phyloP scores from a whole-genome alignment of 2,888 invertebrate species.

The Drosophila setosimentum region DNA sequence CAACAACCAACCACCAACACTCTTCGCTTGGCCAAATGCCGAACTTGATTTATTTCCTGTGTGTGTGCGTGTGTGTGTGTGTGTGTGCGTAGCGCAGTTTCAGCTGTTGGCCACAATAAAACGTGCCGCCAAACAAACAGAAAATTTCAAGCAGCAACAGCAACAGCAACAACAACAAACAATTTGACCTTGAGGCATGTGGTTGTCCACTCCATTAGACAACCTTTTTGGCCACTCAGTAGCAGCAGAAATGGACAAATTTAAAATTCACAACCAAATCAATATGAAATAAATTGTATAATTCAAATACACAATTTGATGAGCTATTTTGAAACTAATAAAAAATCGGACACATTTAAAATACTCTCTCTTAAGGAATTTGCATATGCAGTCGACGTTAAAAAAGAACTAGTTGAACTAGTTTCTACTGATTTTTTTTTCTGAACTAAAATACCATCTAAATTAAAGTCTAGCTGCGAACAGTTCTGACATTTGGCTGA shows the following conservation, averaged over 20 bases:
- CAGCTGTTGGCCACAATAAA: slow-evolving; percentile 54
- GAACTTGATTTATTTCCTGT: slow-evolving; percentile 77
- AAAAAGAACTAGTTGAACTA: neutral
- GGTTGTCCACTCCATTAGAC: slow-evolving; percentile 48
- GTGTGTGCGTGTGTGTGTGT: slow-evolving; percentile 20
- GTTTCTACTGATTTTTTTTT: neutral
- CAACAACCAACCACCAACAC: slow-evolving; percentile 18
- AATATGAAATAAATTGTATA: neutral
- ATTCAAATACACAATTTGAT: neutral
- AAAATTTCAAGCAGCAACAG: slow-evolving; percentile 18
- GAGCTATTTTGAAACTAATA: neutral
- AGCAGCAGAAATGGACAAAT: slow-evolving; percentile 11
- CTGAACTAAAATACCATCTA: neutral
- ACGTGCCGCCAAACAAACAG: slow-evolving; percentile 69
- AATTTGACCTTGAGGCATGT: slow-evolving; percentile 58
- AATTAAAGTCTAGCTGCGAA: neutral
- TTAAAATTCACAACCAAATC: slow-evolving; percentile 12
- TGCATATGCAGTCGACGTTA: neutral
- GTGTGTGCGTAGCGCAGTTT: slow-evolving; percentile 8
- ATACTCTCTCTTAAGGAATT: neutral
- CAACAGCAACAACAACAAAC: slow-evolving; percentile 33
- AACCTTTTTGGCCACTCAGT: slow-evolving; percentile 12
- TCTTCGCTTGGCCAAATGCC: slow-evolving; percentile 53
- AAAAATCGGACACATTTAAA: neutral
- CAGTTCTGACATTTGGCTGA: neutral